Evolutionary conservation across 2,797 vertebrate species (phyloP).

Genomic region (Morus bassanus): DNA sequence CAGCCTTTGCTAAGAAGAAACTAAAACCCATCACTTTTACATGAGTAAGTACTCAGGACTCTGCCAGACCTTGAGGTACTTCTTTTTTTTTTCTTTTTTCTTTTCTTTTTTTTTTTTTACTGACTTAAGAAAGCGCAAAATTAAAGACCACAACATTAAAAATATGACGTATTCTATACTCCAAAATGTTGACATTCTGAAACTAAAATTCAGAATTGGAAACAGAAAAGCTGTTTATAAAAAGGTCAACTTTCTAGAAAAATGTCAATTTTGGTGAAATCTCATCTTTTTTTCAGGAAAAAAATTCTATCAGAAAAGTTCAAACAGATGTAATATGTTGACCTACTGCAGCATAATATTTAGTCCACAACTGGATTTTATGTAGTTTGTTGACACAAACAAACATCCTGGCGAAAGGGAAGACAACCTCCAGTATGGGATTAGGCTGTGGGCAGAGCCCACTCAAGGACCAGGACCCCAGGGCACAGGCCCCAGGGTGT

Average conservation of each 20-base stretch:
- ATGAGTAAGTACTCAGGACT: background rate
- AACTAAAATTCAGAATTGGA: background rate
- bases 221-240: background rate
- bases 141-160: background rate
- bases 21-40: background rate
- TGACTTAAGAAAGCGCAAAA: background rate
- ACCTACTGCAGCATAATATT: background rate
- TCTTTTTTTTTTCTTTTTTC: too few species aligned
- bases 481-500: background rate
- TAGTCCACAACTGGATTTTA: background rate
- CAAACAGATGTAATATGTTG: background rate
- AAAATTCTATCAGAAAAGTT: background rate
- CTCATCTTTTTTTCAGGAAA: background rate
- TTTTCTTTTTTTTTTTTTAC: too few species aligned
- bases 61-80: background rate
- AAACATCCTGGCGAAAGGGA: background rate
- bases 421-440: background rate
- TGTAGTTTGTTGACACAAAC: background rate
- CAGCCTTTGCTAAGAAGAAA: background rate
- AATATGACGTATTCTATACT: background rate
- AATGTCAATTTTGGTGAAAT: background rate
- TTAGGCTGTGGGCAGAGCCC: background rate
- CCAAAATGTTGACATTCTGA: background rate
- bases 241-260: background rate
- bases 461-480: accelerated